Conservation (phyloP, 2,888 invertebrate species). For the Aphodius granarius region DNA sequence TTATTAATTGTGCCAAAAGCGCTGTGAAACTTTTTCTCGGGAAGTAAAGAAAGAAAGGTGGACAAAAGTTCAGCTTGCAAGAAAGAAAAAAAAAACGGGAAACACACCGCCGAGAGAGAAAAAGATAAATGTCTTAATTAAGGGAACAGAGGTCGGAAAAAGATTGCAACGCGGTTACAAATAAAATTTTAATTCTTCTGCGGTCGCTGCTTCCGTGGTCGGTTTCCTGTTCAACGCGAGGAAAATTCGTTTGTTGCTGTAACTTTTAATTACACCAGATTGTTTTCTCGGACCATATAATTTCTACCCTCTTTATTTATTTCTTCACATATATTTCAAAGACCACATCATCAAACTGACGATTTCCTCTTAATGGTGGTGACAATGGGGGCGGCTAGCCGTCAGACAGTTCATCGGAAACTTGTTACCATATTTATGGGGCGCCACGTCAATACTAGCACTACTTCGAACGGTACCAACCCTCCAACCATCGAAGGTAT, state of each 20-base stretch:
- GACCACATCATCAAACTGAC: neutral
- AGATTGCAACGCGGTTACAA: conserved; percentile 21
- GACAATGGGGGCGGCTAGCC: neutral
- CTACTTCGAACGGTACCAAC: neutral
- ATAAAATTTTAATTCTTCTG: conserved; percentile 23
- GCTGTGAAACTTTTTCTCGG: neutral
- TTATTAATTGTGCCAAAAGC: neutral
- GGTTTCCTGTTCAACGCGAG: neutral
- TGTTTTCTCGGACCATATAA: neutral
- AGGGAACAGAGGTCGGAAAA: conserved; percentile 20
- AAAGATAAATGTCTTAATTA: conserved; percentile 27
- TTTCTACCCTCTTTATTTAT: too few relatives aligned
- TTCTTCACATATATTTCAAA: too few relatives aligned
- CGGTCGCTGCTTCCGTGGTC: conserved; percentile 6
- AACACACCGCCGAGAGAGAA: conserved; percentile 13
- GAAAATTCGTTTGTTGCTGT: neutral
- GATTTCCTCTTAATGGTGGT: neutral
- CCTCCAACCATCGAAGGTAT: conserved; percentile 42
- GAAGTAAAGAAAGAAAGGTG: neutral
- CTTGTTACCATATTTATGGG: conserved; percentile 25
- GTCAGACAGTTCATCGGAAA: neutral
- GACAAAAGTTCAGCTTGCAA: neutral
- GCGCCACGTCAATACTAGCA: neutral
- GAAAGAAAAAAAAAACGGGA: neutral
- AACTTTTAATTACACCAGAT: neutral